Conservation (phyloP, 2,888 invertebrate species). For the Drosophila ezoana region DNA sequence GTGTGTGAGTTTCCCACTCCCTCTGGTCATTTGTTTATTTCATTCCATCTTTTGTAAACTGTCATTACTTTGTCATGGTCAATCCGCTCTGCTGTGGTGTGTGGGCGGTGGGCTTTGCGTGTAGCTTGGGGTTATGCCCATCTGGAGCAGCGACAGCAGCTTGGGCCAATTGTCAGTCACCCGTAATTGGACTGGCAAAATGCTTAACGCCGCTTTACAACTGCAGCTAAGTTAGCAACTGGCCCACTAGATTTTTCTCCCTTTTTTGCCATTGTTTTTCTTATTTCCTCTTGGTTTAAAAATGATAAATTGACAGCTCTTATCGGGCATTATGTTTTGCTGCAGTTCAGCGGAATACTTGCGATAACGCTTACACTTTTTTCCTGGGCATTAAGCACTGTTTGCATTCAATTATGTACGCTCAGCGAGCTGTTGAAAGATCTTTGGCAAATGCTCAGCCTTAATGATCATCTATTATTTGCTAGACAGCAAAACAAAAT, state of each 20-base stretch:
- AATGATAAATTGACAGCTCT: constrained; percentile 76
- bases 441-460: not conserved
- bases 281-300: constrained; percentile 13
- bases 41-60: constrained; percentile 78
- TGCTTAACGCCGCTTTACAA: constrained; percentile 43
- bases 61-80: constrained; percentile 76
- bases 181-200: constrained; percentile 61
- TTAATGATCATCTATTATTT: not conserved
- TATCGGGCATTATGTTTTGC: constrained; percentile 68
- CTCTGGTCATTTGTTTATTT: constrained; percentile 74
- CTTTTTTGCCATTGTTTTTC: constrained; percentile 7
- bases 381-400: constrained; percentile 24
- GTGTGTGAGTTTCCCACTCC: constrained; percentile 4
- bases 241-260: constrained; percentile 35
- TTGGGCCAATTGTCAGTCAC: constrained; percentile 62
- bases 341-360: constrained; percentile 22
- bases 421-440: not conserved
- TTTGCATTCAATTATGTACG: constrained; percentile 52
- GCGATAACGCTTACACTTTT: constrained; percentile 37
- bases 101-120: too few species aligned
- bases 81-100: constrained; percentile 52
- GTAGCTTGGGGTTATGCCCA: constrained; percentile 13
- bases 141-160: constrained; percentile 38
- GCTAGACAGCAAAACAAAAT: too few species aligned
- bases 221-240: constrained; percentile 40